These are phyloP conservation scores for Karalla daura DNA, from an alignment of 2,797 vertebrate genomes.

Conservation along the genomic window DNA sequence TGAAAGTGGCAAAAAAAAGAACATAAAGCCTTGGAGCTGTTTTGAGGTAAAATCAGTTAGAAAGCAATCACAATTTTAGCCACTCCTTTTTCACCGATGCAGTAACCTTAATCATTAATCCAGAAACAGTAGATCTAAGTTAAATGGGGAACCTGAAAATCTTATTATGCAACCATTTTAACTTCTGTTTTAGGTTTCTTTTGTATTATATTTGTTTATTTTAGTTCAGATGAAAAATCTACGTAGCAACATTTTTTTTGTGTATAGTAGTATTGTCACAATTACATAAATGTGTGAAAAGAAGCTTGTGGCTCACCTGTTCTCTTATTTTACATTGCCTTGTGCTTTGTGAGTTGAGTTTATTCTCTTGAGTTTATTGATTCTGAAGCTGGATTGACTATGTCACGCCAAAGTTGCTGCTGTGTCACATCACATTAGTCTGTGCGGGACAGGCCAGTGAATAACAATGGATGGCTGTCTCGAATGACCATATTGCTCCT, in stretches of 20 bases:
- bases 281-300: constrained; percentile 38
- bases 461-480: constrained; percentile 40
- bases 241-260: constrained; percentile 24
- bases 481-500: constrained; percentile 37
- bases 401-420: no score
- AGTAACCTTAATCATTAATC: constrained; percentile 18
- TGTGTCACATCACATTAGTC: constrained; percentile 55
- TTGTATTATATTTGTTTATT: constrained; percentile 67
- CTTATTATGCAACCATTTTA: constrained; percentile 30
- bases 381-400: constrained; percentile 33
- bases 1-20: constrained; percentile 8
- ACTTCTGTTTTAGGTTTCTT: constrained; percentile 36
- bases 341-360: constrained; percentile 33
- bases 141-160: constrained; percentile 1
- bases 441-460: constrained; percentile 26
- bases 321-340: no score
- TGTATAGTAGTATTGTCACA: constrained; percentile 48
- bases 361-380: constrained; percentile 46
- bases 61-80: constrained; percentile 6
- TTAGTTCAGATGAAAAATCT: constrained; percentile 39
- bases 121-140: constrained; percentile 30
- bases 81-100: constrained; percentile 40
- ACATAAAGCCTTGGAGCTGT: constrained; percentile 9
- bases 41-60: constrained; percentile 31
- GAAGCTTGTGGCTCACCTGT: neutral